phyloP scores from a whole-genome alignment of 2,113 vertebrate genomes.

The Engraulis encrasicolus region DNA sequence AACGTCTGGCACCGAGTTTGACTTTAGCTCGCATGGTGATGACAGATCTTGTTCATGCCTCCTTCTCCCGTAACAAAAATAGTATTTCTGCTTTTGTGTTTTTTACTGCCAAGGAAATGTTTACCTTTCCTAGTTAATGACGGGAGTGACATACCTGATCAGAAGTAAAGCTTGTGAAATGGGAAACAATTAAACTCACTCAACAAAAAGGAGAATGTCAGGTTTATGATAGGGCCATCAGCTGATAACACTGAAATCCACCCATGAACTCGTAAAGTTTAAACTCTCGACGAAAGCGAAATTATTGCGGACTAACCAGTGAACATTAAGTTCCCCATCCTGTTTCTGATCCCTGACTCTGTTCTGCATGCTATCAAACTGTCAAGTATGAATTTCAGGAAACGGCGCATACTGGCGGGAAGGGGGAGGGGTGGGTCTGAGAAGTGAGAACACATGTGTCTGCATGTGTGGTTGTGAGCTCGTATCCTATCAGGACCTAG shows the following conservation, averaged over 20 bases:
- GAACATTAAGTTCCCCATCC: neutral
- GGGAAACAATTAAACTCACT: neutral
- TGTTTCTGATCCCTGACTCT: neutral
- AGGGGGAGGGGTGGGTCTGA: too few relatives aligned
- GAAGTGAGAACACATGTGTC: too few relatives aligned
- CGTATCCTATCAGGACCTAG: constrained; percentile 4
- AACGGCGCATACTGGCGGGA: too few relatives aligned
- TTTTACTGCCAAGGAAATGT: neutral
- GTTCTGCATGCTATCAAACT: neutral
- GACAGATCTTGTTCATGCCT: neutral
- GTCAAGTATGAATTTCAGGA: constrained; percentile 41
- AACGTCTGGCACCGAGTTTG: neutral
- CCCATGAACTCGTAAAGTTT: too few relatives aligned
- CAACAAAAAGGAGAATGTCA: neutral
- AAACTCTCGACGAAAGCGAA: too few relatives aligned
- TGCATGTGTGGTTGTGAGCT: neutral
- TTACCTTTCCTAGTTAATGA: neutral
- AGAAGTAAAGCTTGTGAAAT: neutral
- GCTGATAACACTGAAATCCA: too few relatives aligned
- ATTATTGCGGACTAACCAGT: too few relatives aligned
- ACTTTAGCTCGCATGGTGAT: neutral
- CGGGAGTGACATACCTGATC: neutral
- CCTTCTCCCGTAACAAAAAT: neutral
- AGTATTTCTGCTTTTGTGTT: neutral
- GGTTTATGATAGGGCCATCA: too few relatives aligned